Evolutionary conservation across 2,888 invertebrate species (phyloP), one percentile per base, ranked within the genome.

Genomic region (Macrosiphum euphorbiae): DNA sequence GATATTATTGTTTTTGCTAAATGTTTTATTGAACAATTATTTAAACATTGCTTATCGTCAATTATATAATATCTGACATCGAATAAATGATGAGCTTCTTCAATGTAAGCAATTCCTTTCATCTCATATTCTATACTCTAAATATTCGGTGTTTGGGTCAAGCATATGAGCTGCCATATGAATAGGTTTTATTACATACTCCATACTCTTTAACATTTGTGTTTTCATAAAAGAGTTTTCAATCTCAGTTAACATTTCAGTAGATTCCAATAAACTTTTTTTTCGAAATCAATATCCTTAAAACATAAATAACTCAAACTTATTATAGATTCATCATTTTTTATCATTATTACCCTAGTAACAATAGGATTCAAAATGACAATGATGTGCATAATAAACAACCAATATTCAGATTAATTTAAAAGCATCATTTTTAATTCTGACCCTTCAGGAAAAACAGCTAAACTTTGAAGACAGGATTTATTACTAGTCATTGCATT

Each of bases 101-200:
- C n/a, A n/a, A n/a, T n/a, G n/a, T n/a, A n/a, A n/a, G n/a, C n/a
- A n/a, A n/a, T n/a, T n/a, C n/a, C 67, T 67, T 67, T 13, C 67
- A 67, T n/a, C n/a, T 67, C 67, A 67, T 67, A 67, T n/a, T 67
- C 67, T 67, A 3, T n/a, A 67, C 67, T 67, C 13, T n/a, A 61
- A 61, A 61, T 0, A 61, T n/a, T 61, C n/a, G n/a, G 61, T 61
- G n/a, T n/a, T 61, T 61, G 90, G 90, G 47, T 90, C 58, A 11
- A 90, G 7, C n/a, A 90, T 16, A 35, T 78, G 47, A 47, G 90
- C 78, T 26, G 90, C 78, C 26, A 47, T 78, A 47, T 90, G 67
- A 35, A 90, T 61, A n/a, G 90, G 90, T 35, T 67, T 41, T 28
- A 61, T 61, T 26, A 50, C 50, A n/a, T 28, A 28, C 13, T 41